Evolutionary conservation across 2,888 invertebrate genomes (phyloP).

Genomic region (Xanthia icteritia): DNA sequence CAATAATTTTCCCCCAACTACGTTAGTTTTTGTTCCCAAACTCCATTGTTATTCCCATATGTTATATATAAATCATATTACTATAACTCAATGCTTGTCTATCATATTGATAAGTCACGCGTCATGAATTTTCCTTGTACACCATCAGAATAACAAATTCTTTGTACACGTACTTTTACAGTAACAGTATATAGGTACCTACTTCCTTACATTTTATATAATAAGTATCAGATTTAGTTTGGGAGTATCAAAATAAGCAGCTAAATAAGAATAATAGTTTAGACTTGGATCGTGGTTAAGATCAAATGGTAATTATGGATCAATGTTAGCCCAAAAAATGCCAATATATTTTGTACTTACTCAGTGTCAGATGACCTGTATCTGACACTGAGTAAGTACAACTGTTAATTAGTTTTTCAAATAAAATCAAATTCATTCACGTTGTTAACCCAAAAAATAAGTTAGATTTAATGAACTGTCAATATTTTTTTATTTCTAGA

Average conservation of each 20-base stretch:
- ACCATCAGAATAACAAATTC: slow-evolving; percentile 14
- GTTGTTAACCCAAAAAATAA: neutral
- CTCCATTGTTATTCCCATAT: slow-evolving; percentile 27
- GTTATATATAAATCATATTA: slow-evolving; percentile 21
- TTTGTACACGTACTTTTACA: neutral
- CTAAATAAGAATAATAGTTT: neutral
- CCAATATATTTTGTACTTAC: neutral
- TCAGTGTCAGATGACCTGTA: neutral
- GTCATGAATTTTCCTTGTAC: slow-evolving; percentile 15
- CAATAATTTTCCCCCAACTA: neutral
- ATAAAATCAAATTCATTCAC: neutral
- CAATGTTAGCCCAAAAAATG: neutral
- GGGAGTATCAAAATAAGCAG: neutral
- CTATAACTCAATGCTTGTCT: slow-evolving; percentile 21
- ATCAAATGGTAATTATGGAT: neutral
- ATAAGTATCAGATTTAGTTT: neutral
- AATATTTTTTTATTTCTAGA: neutral
- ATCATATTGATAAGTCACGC: slow-evolving; percentile 23
- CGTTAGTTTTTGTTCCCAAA: neutral
- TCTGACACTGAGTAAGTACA: too few relatives aligned
- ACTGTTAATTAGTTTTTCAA: neutral
- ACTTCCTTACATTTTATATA: neutral
- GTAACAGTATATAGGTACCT: neutral
- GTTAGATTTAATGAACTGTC: neutral
- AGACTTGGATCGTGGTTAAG: neutral